A percentile compares a stretch with the other conserved stretches of the same genome.
Conservation (phyloP, 1,140 invertebrate genomes). For the Episyrphus balteatus region DNA sequence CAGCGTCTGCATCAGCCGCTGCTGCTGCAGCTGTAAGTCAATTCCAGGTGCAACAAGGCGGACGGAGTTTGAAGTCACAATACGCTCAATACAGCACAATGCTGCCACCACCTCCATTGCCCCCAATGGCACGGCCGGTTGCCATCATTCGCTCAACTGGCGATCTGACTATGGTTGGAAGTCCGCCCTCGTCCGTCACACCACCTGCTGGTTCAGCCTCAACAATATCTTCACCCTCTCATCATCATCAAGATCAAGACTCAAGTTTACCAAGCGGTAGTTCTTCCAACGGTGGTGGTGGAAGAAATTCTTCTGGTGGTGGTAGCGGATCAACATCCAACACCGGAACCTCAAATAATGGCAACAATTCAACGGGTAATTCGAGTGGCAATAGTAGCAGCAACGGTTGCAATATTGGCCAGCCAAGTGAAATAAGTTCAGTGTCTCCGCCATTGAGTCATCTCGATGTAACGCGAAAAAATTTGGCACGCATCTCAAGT, state of each 20-base stretch:
- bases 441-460: conserved; percentile 11
- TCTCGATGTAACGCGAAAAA: neutral
- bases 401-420: neutral
- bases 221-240: conserved; percentile 4
- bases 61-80: conserved; percentile 9
- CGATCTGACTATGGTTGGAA: conserved; percentile 43
- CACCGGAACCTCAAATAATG: neutral
- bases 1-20: neutral
- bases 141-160: conserved; percentile 87
- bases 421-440: neutral
- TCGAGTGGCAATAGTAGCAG: neutral
- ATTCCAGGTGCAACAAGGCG: conserved; percentile 23
- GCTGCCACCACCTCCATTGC: conserved; percentile 90
- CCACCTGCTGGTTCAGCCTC: conserved; percentile 41
- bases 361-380: neutral
- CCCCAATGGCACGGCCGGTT: conserved; percentile 89
- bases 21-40: conserved; percentile 12
- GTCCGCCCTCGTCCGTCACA: conserved; percentile 52
- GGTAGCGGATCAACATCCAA: neutral
- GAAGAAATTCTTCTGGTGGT: conserved; percentile 29
- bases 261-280: conserved; percentile 24
- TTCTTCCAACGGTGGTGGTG: conserved; percentile 9
- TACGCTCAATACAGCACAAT: conserved; percentile 75
- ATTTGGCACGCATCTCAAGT: conserved; percentile 14
- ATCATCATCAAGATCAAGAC: neutral